Evolutionary conservation across 1,140 invertebrate genomes (phyloP).

Genomic region (Triops cancriformis): DNA sequence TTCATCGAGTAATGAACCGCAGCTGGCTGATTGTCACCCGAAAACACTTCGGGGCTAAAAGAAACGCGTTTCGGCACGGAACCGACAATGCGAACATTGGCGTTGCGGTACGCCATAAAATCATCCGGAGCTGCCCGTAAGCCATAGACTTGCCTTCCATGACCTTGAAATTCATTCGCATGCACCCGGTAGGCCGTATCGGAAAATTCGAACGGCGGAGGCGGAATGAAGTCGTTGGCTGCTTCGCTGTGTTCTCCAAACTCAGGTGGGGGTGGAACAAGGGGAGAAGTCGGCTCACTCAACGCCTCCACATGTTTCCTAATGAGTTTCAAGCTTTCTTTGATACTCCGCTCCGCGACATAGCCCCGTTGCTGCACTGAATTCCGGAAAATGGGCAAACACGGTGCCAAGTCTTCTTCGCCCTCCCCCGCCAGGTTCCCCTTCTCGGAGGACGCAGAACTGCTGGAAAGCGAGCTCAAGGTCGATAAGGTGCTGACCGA

Average conservation of each 20-base stretch:
- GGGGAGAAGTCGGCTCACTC: slow-evolving; percentile 43
- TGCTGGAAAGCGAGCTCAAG: slow-evolving; percentile 25
- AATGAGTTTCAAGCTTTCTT: slow-evolving; percentile 41
- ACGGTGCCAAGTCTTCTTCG: neutral
- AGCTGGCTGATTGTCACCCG: slow-evolving; percentile 15
- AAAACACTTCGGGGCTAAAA: slow-evolving; percentile 27
- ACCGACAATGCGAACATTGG: slow-evolving; percentile 64
- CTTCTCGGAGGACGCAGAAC: slow-evolving; percentile 19
- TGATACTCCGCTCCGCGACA: slow-evolving; percentile 38
- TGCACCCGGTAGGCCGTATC: neutral
- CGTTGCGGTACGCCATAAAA: slow-evolving; percentile 2
- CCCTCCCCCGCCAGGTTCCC: slow-evolving; percentile 15
- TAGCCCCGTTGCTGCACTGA: neutral
- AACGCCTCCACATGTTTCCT: slow-evolving; percentile 40
- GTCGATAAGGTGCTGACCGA: slow-evolving; percentile 26
- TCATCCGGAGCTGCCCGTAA: neutral
- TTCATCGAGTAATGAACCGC: slow-evolving; percentile 38
- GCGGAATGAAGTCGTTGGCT: slow-evolving; percentile 9
- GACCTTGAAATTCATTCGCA: neutral
- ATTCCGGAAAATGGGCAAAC: neutral
- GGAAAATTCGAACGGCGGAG: slow-evolving; percentile 20
- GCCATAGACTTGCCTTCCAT: neutral
- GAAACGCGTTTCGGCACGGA: slow-evolving; percentile 56
- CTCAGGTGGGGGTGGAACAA: slow-evolving; percentile 64
- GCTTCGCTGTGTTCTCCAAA: slow-evolving; percentile 48